These are phyloP conservation scores for Oscheius sp. DNA, from an alignment of 2,888 invertebrate genomes.

Conservation along the genomic window DNA sequence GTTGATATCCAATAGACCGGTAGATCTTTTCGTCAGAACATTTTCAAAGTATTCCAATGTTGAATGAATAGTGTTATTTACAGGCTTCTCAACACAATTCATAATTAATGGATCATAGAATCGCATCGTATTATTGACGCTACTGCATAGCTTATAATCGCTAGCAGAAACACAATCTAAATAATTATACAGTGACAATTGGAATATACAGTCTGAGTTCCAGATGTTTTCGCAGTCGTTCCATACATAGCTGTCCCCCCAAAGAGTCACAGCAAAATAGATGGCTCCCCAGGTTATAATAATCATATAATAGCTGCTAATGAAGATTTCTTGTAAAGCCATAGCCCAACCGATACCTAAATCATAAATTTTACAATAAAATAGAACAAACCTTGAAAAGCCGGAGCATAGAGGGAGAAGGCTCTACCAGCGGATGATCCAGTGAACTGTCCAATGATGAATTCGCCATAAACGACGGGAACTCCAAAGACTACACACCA, in stretches of 20 bases:
- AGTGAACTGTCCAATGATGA: conserved; percentile 68
- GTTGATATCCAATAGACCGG: neutral
- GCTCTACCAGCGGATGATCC: neutral
- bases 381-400: conserved; percentile 12
- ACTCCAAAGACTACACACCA: conserved; percentile 70
- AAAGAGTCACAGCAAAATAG: neutral
- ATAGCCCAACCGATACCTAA: conserved; percentile 10
- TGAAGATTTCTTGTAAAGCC: conserved; percentile 5
- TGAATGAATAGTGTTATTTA: neutral
- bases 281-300: conserved; percentile 4
- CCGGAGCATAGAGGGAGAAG: conserved; percentile 20
- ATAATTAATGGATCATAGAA: neutral
- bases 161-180: neutral
- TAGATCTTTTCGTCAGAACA: neutral
- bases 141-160: neutral
- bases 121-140: neutral
- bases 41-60: conserved; percentile 12
- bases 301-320: conserved; percentile 9
- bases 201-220: neutral
- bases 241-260: conserved; percentile 3
- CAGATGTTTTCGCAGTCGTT: neutral
- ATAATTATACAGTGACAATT: neutral
- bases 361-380: neutral
- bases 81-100: neutral
- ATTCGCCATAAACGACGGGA: conserved; percentile 70